Base-by-base conservation (phyloP, 2,888 invertebrate genomes). In the Xylota segnis region DNA sequence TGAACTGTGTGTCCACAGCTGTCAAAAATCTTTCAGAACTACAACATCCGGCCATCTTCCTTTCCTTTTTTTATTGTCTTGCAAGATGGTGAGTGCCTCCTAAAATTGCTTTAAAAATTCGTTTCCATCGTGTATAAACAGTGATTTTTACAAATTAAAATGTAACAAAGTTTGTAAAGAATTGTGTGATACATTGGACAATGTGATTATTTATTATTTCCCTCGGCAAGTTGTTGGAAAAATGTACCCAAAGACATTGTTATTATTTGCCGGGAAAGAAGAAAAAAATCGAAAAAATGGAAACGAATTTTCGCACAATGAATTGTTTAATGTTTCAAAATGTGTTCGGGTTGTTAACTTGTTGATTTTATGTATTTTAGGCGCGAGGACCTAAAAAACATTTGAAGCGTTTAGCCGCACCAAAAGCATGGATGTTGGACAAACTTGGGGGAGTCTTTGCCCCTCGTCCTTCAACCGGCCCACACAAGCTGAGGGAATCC, bases 351-450 rank as follows among this genome's bases (percentile, higher is more conserved):
- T 34, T 34, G 23, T 4, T 78, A 40, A 56, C 4, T 45, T n/a
- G 23, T 18, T 14, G 45, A n/a, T 47, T 59, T 68, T 88, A 56
- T 65, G 88, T 88, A 88, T 93, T 93, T 16, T 92, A 97, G 98
- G 98, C 97, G 93, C 97, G 99, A 93, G 99, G 99, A 93, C 99
- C 98, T 58, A 99, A 98, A 93, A 99, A 99, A 94, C 99, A 99
- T 94, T 95, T 99, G 95, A 99, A 99, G 96, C 98, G 99, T 93
- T 95, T 99, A 91, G 96, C 97, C 93, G 99, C 99, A 83, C 99
- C 99, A 10, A 99, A 98, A 94, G 98, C 99, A 96, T 99, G 99
- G 99, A 99, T 99, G 99, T 95, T 99, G 95, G 99, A 99, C 95
- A 99, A 99, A 94, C 94, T 99, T 90, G 98, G 98, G 88, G 99